phyloP scores from a whole-genome alignment of 2,888 invertebrate genomes.

The Drosophila cognata region DNA sequence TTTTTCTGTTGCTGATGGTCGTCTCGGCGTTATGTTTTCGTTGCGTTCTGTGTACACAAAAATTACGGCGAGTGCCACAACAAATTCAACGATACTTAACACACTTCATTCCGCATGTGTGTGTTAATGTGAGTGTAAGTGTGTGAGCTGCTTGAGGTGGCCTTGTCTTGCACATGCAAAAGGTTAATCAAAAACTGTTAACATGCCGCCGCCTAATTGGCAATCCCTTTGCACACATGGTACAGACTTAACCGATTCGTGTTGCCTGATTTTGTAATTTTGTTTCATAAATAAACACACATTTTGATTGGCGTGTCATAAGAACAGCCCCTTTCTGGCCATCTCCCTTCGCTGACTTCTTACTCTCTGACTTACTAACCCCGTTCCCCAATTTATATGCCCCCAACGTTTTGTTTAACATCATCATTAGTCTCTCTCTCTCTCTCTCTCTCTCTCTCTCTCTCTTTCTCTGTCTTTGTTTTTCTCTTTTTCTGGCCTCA shows the following conservation, averaged over 20 bases:
- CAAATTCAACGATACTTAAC: conserved; percentile 33
- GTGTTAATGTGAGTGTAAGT: conserved; percentile 8
- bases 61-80: conserved; percentile 42
- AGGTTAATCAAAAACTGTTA: conserved; percentile 71
- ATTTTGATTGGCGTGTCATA: conserved; percentile 67
- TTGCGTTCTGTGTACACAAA: conserved; percentile 69
- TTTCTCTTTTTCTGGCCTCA: conserved; percentile 30
- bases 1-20: conserved; percentile 1
- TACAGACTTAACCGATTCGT: conserved; percentile 21
- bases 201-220: conserved; percentile 64
- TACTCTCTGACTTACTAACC: conserved; percentile 52
- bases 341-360: conserved; percentile 1
- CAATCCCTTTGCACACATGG: conserved; percentile 26
- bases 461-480: background rate
- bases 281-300: conserved; percentile 74
- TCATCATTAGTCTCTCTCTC: conserved; percentile 70
- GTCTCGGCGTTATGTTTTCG: conserved; percentile 32
- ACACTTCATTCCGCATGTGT: conserved; percentile 11
- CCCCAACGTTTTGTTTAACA: conserved; percentile 64
- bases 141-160: conserved; percentile 28
- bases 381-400: conserved; percentile 30
- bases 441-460: conserved; percentile 10
- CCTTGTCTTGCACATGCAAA: conserved; percentile 40
- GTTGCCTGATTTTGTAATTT: conserved; percentile 60
- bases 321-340: conserved; percentile 2